These are phyloP conservation scores for Meiosimyza platycephala DNA, from an alignment of 2,888 invertebrate genomes.

Conservation along the genomic window DNA sequence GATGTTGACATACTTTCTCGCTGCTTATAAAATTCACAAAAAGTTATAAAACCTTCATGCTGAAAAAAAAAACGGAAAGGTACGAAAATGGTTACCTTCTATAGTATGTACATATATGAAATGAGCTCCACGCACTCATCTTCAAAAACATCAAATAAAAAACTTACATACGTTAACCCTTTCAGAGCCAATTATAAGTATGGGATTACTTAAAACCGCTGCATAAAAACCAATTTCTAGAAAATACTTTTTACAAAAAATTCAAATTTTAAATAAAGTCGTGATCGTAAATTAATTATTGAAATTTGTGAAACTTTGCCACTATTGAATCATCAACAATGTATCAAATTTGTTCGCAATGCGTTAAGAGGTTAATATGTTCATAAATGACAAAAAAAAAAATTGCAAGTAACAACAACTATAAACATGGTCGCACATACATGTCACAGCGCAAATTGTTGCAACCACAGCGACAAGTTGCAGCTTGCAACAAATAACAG, in stretches of 20 bases:
- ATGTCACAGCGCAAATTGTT: conserved; percentile 52
- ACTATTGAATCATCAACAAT: no score
- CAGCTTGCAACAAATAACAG: conserved; percentile 41
- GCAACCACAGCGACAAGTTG: conserved; percentile 40
- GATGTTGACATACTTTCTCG: conserved; percentile 65
- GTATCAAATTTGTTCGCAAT: not conserved
- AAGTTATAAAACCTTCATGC: conserved; percentile 4
- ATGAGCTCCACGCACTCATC: conserved; percentile 42
- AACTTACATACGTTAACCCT: conserved; percentile 30
- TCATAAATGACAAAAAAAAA: conserved; percentile 21
- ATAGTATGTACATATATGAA: no score
- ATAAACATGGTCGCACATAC: conserved; percentile 60
- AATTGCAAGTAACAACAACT: conserved; percentile 24
- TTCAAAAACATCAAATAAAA: conserved; percentile 31
- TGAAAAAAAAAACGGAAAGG: conserved; percentile 23
- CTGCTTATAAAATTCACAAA: conserved; percentile 50
- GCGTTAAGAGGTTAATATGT: not conserved
- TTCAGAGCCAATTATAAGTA: not conserved
- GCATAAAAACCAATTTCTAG: not conserved
- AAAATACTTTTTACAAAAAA: no score
- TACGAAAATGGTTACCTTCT: not conserved
- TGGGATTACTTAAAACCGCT: not conserved
- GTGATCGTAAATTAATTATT: no score
- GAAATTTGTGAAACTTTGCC: no score
- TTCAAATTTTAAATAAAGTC: no score